Percentiles rank a stretch among this genome's conserved stretches.
Evolutionary conservation across 2,888 invertebrate species (phyloP).

Genomic region (Cryptocheilus praepositus): DNA sequence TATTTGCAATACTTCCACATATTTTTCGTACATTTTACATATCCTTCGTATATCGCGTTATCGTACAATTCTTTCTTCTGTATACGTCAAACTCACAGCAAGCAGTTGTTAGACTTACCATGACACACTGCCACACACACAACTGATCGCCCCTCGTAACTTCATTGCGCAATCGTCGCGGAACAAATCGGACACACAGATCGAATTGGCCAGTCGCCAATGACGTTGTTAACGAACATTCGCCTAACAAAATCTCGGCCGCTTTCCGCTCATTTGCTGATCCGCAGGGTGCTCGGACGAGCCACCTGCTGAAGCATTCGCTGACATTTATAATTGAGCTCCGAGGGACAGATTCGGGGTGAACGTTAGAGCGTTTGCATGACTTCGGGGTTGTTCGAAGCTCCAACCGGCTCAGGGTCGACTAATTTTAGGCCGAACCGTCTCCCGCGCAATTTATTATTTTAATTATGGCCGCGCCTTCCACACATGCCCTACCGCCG

Average conservation of each 20-base stretch:
- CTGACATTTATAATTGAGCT: constrained; percentile 11
- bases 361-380: too few species aligned
- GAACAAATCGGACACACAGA: constrained; percentile 24
- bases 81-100: too few species aligned
- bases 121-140: too few species aligned
- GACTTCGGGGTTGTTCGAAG: neutral
- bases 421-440: constrained; percentile 49
- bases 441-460: constrained; percentile 61
- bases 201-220: constrained; percentile 51
- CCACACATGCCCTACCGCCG: constrained; percentile 1
- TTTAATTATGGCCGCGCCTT: constrained; percentile 58
- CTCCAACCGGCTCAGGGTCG: neutral
- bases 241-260: constrained; percentile 36
- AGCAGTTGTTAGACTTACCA: too few species aligned
- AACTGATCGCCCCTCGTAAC: too few species aligned
- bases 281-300: neutral
- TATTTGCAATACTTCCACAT: too few species aligned
- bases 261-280: neutral
- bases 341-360: neutral
- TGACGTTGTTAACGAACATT: constrained; percentile 33
- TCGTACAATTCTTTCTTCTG: too few species aligned
- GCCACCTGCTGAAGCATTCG: neutral
- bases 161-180: too few species aligned
- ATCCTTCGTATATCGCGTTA: too few species aligned
- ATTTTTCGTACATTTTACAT: too few species aligned